phyloP scores from a whole-genome alignment of 2,113 vertebrate species.

The Hypanus sabinus region DNA sequence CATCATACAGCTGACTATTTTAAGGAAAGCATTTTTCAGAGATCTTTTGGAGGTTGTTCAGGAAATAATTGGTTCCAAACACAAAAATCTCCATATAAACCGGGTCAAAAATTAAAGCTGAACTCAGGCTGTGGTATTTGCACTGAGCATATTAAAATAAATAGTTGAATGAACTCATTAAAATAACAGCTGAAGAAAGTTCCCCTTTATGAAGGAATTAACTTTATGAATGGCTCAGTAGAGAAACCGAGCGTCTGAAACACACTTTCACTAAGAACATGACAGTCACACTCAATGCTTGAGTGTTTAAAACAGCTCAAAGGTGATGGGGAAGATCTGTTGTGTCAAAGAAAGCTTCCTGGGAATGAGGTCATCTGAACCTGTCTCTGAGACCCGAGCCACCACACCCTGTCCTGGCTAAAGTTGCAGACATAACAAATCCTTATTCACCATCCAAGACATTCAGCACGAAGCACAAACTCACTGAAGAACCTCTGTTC shows the following conservation, averaged over 20 bases:
- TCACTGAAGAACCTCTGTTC: background rate
- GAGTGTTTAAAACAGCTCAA: background rate
- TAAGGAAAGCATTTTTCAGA: background rate
- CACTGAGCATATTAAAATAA: background rate
- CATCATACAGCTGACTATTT: background rate
- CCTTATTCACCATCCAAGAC: background rate
- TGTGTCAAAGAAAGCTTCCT: background rate
- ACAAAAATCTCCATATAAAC: background rate
- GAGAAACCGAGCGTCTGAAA: background rate
- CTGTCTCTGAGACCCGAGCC: background rate
- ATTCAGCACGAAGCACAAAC: constrained; percentile 20
- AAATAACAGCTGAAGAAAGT: background rate
- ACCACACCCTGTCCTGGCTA: background rate
- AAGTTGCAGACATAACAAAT: background rate
- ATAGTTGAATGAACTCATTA: background rate
- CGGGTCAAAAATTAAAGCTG: background rate
- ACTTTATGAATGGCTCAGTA: background rate
- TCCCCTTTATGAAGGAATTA: background rate
- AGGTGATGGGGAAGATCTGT: background rate
- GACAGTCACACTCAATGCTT: background rate
- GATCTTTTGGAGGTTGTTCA: background rate
- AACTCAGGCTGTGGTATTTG: background rate
- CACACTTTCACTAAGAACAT: background rate
- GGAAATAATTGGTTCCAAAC: background rate
- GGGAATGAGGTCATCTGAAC: background rate